Evolutionary conservation across 2,113 vertebrate genomes (phyloP), one percentile per base, ranked within the genome.

Genomic region (Serinus canaria): DNA sequence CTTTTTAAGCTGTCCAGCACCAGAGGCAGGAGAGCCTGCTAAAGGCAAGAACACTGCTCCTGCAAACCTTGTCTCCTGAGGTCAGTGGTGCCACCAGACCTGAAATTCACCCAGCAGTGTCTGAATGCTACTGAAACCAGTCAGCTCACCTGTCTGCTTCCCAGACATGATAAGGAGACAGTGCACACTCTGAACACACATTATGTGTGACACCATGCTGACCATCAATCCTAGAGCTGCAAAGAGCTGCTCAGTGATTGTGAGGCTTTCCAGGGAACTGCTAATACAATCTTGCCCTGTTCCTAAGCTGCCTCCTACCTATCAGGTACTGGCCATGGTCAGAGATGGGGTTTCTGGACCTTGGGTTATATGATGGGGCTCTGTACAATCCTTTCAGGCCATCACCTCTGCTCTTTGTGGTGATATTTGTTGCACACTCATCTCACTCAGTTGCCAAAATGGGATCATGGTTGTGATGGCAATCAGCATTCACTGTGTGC

Each of bases 371-470:
- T 24, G 23, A 12, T 76, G n/a, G 27, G 41, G 21, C 25, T 73
- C 44, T 31, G 19, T 27, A 30, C 25, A 75, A 23, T 39, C 66
- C 56, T 79, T 79, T 88, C 86, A 86, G 67, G 60, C 24, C 13
- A 27, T 20, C 44, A 24, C 22, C 47, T 91, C 46, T 55, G 31
- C 37, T 67, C 55, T 70, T 84, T 62, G 39, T 59, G 70, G 75
- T 0, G 3, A 55, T 55, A 43, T 2, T 35, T 16, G 27, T 41
- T 80, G n/a, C 37, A 44, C 1, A 0, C 11, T 39, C 33, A 47
- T 22, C 52, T 76, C 25, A 30, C 31, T 81, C 62, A 17, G 10
- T 64, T 69, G 83, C 41, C n/a, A 80, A 88, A 93, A 86, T 23
- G 33, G 31, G 22, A 62, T 80, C 13, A 33, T 2, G 2, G 35